Evolutionary conservation across 1,140 invertebrate genomes (phyloP).

Genomic region (Bombyx mandarina): DNA sequence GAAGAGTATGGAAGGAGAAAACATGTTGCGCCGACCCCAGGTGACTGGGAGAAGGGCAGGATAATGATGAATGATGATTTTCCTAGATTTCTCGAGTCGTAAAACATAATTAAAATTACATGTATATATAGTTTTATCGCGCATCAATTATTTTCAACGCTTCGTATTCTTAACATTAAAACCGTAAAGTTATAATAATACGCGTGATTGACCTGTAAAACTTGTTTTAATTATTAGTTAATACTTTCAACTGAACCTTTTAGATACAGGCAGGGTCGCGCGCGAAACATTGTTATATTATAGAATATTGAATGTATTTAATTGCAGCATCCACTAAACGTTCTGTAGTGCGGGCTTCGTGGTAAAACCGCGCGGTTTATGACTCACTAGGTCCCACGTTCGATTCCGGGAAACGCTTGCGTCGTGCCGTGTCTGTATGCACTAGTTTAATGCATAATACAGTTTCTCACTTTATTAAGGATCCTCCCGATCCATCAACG

Average conservation of each 20-base stretch:
- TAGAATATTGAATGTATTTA: not conserved
- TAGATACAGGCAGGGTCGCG: not conserved
- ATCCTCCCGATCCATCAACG: no score
- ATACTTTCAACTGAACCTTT: not conserved
- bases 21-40: no score
- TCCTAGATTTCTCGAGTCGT: no score
- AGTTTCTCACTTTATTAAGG: not conserved
- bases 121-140: no score
- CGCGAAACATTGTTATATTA: not conserved
- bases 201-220: not conserved
- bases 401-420: slow-evolving; percentile 13
- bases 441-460: not conserved
- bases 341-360: slow-evolving; percentile 5
- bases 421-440: not conserved
- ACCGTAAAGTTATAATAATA: not conserved
- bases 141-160: no score
- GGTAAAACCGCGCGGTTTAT: slow-evolving; percentile 18
- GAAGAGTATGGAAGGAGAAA: no score
- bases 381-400: slow-evolving; percentile 10
- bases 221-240: not conserved
- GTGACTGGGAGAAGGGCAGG: no score
- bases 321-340: not conserved
- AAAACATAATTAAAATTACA: no score
- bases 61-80: no score
- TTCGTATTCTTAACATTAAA: no score